phyloP scores from a whole-genome alignment of 2,888 invertebrate genomes.

The Crematogaster levior region DNA sequence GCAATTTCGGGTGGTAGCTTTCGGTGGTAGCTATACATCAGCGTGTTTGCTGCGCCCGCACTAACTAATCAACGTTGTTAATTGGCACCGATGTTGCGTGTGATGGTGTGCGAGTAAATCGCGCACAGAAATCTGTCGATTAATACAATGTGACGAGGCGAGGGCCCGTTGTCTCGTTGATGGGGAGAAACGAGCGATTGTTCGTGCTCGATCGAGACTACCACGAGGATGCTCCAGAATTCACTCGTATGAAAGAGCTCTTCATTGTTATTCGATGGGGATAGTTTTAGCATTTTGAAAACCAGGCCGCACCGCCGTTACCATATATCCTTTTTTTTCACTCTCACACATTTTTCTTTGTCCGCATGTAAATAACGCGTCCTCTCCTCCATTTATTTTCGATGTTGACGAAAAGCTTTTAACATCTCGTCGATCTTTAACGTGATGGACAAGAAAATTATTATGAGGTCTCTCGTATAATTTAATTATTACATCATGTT shows the following conservation, averaged over 20 bases:
- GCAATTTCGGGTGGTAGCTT: conserved; percentile 31
- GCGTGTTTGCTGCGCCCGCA: conserved; percentile 10
- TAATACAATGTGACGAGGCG: conserved; percentile 31
- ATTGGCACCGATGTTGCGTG: conserved; percentile 16
- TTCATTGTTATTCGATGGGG: conserved; percentile 3
- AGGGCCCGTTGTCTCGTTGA: neutral
- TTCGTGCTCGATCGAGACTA: conserved; percentile 13
- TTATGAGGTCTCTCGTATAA: too few species aligned
- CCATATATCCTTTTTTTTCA: neutral
- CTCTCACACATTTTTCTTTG: neutral
- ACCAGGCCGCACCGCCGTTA: neutral
- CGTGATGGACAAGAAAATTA: neutral
- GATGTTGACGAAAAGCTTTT: neutral
- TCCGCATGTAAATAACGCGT: neutral
- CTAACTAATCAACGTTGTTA: conserved; percentile 38
- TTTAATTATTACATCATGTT: too few species aligned
- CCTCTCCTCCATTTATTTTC: neutral
- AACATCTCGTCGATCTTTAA: neutral
- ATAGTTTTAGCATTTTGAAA: conserved; percentile 20
- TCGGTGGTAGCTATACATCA: conserved; percentile 24
- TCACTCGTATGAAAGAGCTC: conserved; percentile 18
- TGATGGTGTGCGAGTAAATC: neutral
- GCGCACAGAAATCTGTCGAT: conserved; percentile 18
- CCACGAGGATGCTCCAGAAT: neutral
- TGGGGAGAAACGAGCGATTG: conserved; percentile 23